Conservation (phyloP, 2,113 vertebrate genomes). For the Apodemus speciosus region DNA sequence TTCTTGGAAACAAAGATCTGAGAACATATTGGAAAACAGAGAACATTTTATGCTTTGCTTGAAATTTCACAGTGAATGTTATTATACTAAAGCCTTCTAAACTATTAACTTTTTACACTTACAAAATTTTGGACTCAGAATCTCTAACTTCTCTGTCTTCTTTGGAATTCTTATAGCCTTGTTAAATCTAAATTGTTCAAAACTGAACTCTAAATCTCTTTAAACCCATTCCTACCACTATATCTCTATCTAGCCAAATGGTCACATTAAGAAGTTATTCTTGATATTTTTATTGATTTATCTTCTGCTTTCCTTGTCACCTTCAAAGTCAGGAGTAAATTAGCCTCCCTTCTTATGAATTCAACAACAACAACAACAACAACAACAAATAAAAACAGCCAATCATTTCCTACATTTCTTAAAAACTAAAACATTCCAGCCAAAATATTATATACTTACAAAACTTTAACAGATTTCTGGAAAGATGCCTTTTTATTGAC, state of each 20-base stretch:
- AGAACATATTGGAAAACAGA: not conserved
- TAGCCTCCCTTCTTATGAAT: not conserved
- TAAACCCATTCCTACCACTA: not conserved
- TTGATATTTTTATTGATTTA: not conserved
- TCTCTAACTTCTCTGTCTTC: not conserved
- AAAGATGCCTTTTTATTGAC: not conserved
- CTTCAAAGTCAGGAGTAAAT: not conserved
- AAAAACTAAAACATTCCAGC: not conserved
- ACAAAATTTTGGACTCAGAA: slow-evolving; percentile 15
- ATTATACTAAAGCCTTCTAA: slow-evolving; percentile 20
- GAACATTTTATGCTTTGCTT: slow-evolving; percentile 1
- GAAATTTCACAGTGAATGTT: slow-evolving; percentile 50
- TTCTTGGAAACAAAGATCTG: slow-evolving; percentile 28
- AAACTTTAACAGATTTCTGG: not conserved
- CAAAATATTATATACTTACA: not conserved
- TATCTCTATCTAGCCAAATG: not conserved
- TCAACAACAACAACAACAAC: too few relatives aligned
- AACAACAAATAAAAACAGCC: not conserved
- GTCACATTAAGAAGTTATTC: not conserved
- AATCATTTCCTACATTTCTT: not conserved
- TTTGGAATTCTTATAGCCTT: slow-evolving; percentile 3
- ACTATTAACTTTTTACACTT: slow-evolving; percentile 1
- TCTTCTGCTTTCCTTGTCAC: not conserved
- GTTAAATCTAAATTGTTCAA: not conserved
- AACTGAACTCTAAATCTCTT: not conserved